Base-by-base conservation (phyloP, 1,140 invertebrate genomes). In the Neuroterus valhalla region DNA sequence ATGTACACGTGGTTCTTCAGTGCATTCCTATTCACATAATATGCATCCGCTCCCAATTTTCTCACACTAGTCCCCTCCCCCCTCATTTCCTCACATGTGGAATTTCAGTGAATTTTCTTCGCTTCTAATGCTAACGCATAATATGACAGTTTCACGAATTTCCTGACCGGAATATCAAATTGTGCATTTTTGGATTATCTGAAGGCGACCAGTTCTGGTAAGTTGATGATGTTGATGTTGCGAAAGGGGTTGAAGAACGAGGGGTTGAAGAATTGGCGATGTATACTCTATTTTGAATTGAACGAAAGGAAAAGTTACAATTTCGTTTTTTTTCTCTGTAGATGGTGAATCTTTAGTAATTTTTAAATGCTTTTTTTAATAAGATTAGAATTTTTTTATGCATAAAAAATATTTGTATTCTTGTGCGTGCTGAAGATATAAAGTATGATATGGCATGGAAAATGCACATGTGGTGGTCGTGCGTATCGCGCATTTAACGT, bases 391-490 rank as follows among this genome's bases (percentile, higher is more conserved):
- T 50, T 10, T 50, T 50, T 14, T 14, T 26, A 14, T 15, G 26
- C 15, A 26, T 26, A 10, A 31, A 62, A 26, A 52, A 52, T 21
- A n/a, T 15, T 62, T 15, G 55, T 38, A 62, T 62, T 62, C n/a
- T 62, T 26, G 26, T 62, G 31, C 55, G 55, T 62, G 55, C 26
- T 62, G n/a, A 62, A 38, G 31, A 62, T 62, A n/a, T 3, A 26
- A 31, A 14, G 19, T 55, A 23, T 23, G 55, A 62, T 62, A 62
- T 62, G 55, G 55, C 21, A 23, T 62, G 55, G 31, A 26, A 26
- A 62, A 62, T 62, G 55, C 55, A 26, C 55, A n/a, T 38, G 55
- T 62, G 55, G 50, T 55, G 50, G n/a, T 31, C 15, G 31, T 31
- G 31, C 31, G 55, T 62, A 38, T 38, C 31, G 31, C 31, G 31